Percentiles rank a stretch among this genome's conserved stretches.
Evolutionary conservation across 2,113 vertebrate genomes (phyloP).

Genomic region (Campylomormyrus numenius): DNA sequence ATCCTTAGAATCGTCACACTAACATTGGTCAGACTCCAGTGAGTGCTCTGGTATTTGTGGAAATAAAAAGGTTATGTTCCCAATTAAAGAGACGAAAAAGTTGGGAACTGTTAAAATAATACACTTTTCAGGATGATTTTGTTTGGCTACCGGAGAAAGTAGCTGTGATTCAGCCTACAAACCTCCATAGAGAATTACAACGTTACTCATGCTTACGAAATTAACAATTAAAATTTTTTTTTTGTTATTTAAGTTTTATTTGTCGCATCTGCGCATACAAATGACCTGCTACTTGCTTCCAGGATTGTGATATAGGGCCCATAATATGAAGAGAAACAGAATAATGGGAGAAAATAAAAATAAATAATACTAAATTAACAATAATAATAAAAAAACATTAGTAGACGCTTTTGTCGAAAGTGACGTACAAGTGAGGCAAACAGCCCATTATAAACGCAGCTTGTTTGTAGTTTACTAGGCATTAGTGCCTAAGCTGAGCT

Average conservation of each 20-base stretch:
- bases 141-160: slow-evolving; percentile 30
- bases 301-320: background rate
- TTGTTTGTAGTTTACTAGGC: background rate
- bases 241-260: background rate
- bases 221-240: background rate
- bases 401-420: background rate
- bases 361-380: background rate
- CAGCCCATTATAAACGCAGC: background rate
- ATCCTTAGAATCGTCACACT: background rate
- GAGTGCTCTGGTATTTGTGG: slow-evolving; percentile 31
- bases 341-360: background rate
- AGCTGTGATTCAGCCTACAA: background rate
- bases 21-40: slow-evolving; percentile 32
- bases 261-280: background rate
- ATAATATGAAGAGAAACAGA: background rate
- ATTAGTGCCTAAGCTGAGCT: background rate
- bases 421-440: background rate
- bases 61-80: slow-evolving; percentile 37
- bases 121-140: slow-evolving; percentile 35
- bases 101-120: background rate
- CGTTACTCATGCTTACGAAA: background rate
- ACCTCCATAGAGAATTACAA: background rate
- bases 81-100: slow-evolving; percentile 41
- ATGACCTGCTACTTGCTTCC: background rate
- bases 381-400: background rate